Conservation (phyloP, 2,888 invertebrate genomes). For the Luffia ferchaultella region DNA sequence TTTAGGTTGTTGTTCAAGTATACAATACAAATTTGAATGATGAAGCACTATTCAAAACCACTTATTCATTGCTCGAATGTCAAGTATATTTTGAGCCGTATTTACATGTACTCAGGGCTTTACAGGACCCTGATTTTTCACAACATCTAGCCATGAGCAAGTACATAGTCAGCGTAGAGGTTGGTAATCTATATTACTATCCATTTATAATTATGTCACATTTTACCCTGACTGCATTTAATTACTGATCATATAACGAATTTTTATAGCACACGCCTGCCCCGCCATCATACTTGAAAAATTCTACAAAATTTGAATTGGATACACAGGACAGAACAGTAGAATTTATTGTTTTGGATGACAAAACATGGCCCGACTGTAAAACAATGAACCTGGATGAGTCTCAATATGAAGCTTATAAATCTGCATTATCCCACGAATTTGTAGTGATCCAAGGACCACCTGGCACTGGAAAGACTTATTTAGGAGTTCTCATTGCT, state of each 20-base stretch:
- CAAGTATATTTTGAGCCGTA: slow-evolving; percentile 85
- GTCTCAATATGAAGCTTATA: slow-evolving; percentile 72
- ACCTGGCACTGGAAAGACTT: slow-evolving; percentile 89
- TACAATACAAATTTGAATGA: slow-evolving; percentile 9
- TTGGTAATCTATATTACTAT: slow-evolving; percentile 23
- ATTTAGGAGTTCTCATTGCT: slow-evolving; percentile 76
- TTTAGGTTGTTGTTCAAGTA: not conserved
- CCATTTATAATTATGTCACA: no score
- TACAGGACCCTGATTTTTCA: slow-evolving; percentile 65
- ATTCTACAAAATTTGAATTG: slow-evolving; percentile 11
- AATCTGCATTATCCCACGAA: slow-evolving; percentile 72
- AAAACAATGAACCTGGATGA: slow-evolving; percentile 63
- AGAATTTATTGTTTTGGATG: slow-evolving; percentile 25
- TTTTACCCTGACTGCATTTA: no score
- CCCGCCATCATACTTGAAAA: slow-evolving; percentile 26
- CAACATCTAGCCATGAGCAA: slow-evolving; percentile 71
- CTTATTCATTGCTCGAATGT: slow-evolving; percentile 75
- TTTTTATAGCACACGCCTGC: slow-evolving; percentile 26
- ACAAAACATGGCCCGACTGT: slow-evolving; percentile 52
- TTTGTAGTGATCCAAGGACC: slow-evolving; percentile 85
- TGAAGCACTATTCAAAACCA: slow-evolving; percentile 22
- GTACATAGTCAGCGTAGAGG: slow-evolving; percentile 70
- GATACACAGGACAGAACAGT: slow-evolving; percentile 5
- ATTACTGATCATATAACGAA: no score
- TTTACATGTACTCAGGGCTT: slow-evolving; percentile 71